Percentiles rank a stretch among this genome's conserved stretches.
These are phyloP conservation scores for Microtus ochrogaster DNA, from an alignment of 2,113 vertebrate species.

Conservation along the genomic window DNA sequence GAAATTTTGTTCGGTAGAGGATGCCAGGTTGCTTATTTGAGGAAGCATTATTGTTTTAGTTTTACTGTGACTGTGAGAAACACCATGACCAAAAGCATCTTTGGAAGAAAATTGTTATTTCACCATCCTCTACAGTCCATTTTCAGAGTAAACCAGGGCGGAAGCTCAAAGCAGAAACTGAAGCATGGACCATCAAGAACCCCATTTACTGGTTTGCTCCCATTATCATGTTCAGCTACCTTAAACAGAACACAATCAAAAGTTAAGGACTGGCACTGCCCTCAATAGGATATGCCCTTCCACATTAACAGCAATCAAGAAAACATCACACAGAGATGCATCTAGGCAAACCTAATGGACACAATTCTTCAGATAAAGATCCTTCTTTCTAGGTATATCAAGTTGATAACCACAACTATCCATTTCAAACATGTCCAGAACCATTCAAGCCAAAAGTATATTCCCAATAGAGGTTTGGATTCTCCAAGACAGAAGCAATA, in stretches of 20 bases:
- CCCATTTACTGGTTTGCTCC: background rate
- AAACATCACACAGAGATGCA: background rate
- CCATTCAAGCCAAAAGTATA: background rate
- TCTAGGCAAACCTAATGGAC: background rate
- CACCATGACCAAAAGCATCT: background rate
- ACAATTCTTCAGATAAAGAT: background rate
- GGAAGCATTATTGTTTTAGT: background rate
- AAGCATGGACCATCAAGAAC: too few relatives aligned
- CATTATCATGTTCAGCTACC: background rate
- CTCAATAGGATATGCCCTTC: background rate
- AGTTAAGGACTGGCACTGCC: background rate
- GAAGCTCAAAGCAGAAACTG: background rate
- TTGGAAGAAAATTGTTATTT: background rate
- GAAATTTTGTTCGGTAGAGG: constrained; percentile 35
- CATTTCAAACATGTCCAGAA: background rate
- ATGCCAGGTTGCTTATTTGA: background rate
- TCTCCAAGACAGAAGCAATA: background rate
- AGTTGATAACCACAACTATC: background rate
- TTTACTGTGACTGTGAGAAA: background rate
- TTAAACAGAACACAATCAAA: background rate
- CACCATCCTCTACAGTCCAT: background rate
- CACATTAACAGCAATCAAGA: background rate
- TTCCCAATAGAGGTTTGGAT: background rate
- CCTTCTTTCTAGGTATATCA: background rate
- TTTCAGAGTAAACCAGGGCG: background rate